These are phyloP conservation scores for Theonella swinhoei DNA, from an alignment of 37 sponge, comb jelly and placozoan species.

Conservation along the genomic window DNA sequence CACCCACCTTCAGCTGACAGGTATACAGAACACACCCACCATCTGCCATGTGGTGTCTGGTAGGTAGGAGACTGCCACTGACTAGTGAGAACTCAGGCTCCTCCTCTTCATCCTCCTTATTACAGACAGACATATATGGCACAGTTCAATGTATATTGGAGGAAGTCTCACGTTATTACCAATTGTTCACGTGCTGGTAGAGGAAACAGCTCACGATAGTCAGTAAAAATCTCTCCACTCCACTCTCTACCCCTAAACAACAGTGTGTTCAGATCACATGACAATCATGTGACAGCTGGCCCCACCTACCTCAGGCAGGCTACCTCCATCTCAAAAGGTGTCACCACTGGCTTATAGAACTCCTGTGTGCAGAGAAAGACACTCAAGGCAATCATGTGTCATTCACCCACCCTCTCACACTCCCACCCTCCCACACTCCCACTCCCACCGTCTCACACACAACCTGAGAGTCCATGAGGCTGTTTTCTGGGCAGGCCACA, in stretches of 20 bases:
- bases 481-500: constrained; percentile 94
- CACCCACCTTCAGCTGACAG: background rate
- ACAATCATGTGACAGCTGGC: background rate
- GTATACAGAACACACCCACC: constrained; percentile 4
- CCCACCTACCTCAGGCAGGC: constrained; percentile 76
- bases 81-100: constrained; percentile 75
- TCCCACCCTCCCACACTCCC: background rate
- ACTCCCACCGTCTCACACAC: background rate
- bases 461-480: constrained; percentile 85
- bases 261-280: background rate
- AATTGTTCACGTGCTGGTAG: background rate
- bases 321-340: constrained; percentile 94
- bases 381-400: background rate
- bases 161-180: background rate
- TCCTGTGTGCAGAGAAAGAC: constrained; percentile 34
- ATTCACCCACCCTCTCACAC: constrained; percentile 9
- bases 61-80: constrained; percentile 47
- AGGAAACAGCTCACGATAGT: constrained; percentile 77
- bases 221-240: constrained; percentile 62
- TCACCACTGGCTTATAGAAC: constrained; percentile 94
- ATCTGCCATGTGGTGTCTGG: constrained; percentile 1
- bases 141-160: background rate
- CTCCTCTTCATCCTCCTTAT: constrained; percentile 10
- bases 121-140: too few relatives aligned
- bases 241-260: constrained; percentile 70